Base-by-base conservation (phyloP, 2,113 vertebrate genomes). In the Lasiurus borealis region DNA sequence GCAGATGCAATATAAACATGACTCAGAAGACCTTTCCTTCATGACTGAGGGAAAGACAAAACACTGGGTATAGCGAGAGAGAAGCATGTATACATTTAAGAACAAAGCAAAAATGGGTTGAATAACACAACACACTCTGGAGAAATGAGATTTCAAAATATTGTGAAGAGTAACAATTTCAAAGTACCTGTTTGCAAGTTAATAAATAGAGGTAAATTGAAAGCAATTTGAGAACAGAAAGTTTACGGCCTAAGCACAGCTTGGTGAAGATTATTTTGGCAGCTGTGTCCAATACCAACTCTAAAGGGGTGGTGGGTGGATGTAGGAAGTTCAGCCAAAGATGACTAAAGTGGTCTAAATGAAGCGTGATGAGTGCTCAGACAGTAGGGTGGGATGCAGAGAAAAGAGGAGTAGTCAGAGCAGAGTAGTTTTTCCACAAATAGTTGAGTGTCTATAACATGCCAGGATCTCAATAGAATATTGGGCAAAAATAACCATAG, bases 201-300 rank as follows among this genome's bases (percentile, higher is more conserved):
- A 84, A 90, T 87, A 73, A 71, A 76, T 3, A 44, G 80, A 76
- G 48, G 3, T 62, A 84, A 73, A 48, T 80, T 93, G 80, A 90
- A 75, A 78, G 11, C 7, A 73, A 59, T 46, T 44, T 76, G 18
- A 72, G 31, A 16, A 69, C 44, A 92, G 44, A 13, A 82, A 27
- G 14, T 69, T 72, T 90, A 84, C n/a, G 36, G n/a, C 15, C 21
- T 81, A n/a, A 90, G n/a, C 21, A 62, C 50, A 88, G 34, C 23
- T 82, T 85, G 12, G 46, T 59, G 50, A 82, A 72, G 81, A 93
- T 85, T 82, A 85, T 82, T 93, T 93, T 88, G 83, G 72, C 83
- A 93, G 5, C 78, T 82, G 23, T 73, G 52, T 66, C 36, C 8
- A 82, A 71, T 13, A 66, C 5, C 52, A 31, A 15, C 71, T 76